These are phyloP conservation scores for Oxystoma pomonae DNA, from an alignment of 2,888 invertebrate genomes.

Conservation along the genomic window DNA sequence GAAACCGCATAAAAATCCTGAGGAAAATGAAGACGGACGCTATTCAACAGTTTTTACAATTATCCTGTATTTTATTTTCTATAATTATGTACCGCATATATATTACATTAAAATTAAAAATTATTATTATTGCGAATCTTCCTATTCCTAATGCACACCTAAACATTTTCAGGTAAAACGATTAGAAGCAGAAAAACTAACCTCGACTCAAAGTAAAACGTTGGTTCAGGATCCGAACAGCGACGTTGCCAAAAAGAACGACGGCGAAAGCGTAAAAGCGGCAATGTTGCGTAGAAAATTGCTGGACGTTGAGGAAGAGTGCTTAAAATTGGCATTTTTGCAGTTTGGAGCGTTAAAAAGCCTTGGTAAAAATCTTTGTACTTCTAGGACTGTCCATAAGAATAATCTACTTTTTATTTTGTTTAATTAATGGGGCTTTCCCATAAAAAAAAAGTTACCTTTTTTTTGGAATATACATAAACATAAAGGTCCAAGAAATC, in stretches of 20 bases:
- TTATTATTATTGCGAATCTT: too few species aligned
- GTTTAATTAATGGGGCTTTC: too few species aligned
- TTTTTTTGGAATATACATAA: too few species aligned
- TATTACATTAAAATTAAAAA: too few species aligned
- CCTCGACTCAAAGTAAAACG: constrained; percentile 22
- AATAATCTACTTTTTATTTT: too few species aligned
- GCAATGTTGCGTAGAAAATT: constrained; percentile 43
- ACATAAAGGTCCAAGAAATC: too few species aligned
- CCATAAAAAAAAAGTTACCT: too few species aligned
- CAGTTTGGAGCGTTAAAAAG: constrained; percentile 57
- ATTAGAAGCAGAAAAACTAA: not conserved
- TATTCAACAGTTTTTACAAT: too few species aligned
- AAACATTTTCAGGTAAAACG: not conserved
- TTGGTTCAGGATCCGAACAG: constrained; percentile 20
- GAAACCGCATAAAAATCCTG: too few species aligned
- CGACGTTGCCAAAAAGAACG: constrained; percentile 21
- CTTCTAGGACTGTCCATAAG: not conserved
- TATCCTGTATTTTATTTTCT: too few species aligned
- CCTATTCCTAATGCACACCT: not conserved
- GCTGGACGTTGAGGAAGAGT: constrained; percentile 47
- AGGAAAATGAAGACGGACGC: too few species aligned
- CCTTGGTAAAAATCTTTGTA: constrained; percentile 39
- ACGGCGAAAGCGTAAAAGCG: constrained; percentile 30
- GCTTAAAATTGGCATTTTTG: constrained; percentile 50
- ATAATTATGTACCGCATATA: too few species aligned